Conservation (phyloP, 2,888 invertebrate genomes). For the Rhimphoctona megacephalus region DNA sequence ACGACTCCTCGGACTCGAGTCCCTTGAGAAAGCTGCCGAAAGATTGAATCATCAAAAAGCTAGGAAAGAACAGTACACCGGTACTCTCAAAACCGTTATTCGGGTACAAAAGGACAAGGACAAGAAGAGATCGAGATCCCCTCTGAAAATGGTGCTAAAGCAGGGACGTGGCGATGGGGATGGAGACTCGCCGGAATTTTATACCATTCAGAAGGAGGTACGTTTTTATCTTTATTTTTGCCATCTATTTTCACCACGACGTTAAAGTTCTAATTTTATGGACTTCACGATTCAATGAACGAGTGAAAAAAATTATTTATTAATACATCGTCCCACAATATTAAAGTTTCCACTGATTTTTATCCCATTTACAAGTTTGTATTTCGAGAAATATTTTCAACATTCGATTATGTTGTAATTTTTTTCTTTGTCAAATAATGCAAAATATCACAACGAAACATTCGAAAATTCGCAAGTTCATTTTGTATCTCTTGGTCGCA, state of each 20-base stretch:
- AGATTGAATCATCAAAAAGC: slow-evolving; percentile 85
- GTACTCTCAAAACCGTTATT: slow-evolving; percentile 94
- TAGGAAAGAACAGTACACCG: slow-evolving; percentile 89
- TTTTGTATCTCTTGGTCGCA: background rate
- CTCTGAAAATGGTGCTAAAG: slow-evolving; percentile 92
- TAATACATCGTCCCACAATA: background rate
- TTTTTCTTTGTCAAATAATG: background rate
- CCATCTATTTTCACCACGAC: slow-evolving; percentile 18
- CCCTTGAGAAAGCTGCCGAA: slow-evolving; percentile 90
- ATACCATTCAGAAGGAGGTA: slow-evolving; percentile 91
- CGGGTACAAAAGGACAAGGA: slow-evolving; percentile 88
- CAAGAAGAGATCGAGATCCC: slow-evolving; percentile 89
- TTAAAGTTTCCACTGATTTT: no score
- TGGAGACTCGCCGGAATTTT: slow-evolving; percentile 86
- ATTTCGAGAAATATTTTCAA: background rate
- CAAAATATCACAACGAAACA: no score
- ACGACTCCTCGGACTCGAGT: slow-evolving; percentile 90
- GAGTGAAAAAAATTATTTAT: background rate
- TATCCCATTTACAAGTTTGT: background rate
- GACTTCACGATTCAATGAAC: background rate
- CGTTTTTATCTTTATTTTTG: slow-evolving; percentile 69
- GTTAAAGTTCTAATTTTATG: background rate
- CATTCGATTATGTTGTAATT: background rate
- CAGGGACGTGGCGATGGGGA: slow-evolving; percentile 86
- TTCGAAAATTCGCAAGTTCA: background rate